Evolutionary conservation across 1,140 invertebrate species (phyloP), one percentile per base, ranked within the genome.

Genomic region (Heliconius himera): DNA sequence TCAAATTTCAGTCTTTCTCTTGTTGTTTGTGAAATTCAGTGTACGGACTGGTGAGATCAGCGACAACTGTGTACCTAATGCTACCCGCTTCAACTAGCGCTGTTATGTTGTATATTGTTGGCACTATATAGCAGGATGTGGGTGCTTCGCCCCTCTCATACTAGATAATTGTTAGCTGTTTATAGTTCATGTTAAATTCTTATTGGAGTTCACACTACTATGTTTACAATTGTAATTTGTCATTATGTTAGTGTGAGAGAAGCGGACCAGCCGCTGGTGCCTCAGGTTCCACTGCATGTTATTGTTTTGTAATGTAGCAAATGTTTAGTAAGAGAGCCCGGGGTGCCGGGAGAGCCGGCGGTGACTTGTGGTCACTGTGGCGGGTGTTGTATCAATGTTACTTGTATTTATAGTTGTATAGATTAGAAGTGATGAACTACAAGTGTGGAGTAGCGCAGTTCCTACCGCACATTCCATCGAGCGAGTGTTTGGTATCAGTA

Each of bases 401-500:
- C 87, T 89, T 90, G 89, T 93, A 93, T 91, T 91, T 90, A 92
- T 93, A 89, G 89, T 90, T 90, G 82, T 90, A 89, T 90, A 86
- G 80, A 83, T 89, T 87, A 88, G 83, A 89, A 36, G 87, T 90
- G 89, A 91, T 91, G 89, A 91, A 89, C 85, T 90, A 83, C 85
- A 80, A 87, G 77, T 83, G 84, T 18, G 70, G 87, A 90, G 89
- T 87, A 88, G 90, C 84, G 83, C 87, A 86, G 89, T 91, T 91
- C 90, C 89, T 91, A 91, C 87, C 84, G 87, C 91, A 94, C 93
- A 93, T 93, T 94, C 93, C 93, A 92, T 90, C 90, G 84, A 83
- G 87, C 83, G 89, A 89, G 83, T 90, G 88, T 93, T 91, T 93
- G 90, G 90, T 93, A 89, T 92, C 93, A 94, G 93, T 94, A 94